Percentiles rank a stretch among this genome's conserved stretches.
These are phyloP conservation scores for Lepidonotus clava DNA, from an alignment of 2,888 invertebrate genomes.

Conservation along the genomic window DNA sequence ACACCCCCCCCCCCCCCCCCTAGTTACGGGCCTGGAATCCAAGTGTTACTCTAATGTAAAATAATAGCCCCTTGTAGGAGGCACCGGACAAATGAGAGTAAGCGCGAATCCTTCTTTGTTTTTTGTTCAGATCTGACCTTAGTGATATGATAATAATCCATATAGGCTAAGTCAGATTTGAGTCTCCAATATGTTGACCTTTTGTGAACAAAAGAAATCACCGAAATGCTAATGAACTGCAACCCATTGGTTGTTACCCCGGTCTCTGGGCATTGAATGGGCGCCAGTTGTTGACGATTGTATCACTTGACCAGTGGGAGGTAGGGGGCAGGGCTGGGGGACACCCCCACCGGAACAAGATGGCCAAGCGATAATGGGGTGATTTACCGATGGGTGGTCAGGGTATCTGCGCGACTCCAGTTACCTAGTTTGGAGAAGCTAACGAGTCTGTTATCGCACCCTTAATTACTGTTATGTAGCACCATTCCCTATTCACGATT, in stretches of 20 bases:
- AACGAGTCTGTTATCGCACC: constrained; percentile 12
- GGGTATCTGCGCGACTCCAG: not conserved
- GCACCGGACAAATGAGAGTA: too few species aligned
- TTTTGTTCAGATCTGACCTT: too few species aligned
- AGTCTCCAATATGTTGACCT: not conserved
- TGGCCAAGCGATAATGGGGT: constrained; percentile 22
- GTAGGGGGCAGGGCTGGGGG: not conserved
- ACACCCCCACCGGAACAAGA: not conserved
- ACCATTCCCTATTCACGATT: too few species aligned
- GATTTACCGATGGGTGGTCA: constrained; percentile 41
- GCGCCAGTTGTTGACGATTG: not conserved
- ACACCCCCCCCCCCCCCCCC: too few species aligned
- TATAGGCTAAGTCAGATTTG: too few species aligned
- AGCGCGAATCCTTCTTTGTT: too few species aligned
- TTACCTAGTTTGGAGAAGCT: not conserved
- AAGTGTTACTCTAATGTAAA: too few species aligned
- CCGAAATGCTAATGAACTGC: not conserved
- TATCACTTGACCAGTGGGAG: not conserved
- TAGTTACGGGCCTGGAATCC: too few species aligned
- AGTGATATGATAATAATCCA: too few species aligned
- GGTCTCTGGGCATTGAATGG: not conserved
- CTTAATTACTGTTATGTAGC: constrained; percentile 22
- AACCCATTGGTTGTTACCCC: not conserved
- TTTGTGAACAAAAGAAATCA: not conserved
- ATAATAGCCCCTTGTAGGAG: too few species aligned